Base-by-base conservation (phyloP, 2,113 vertebrate genomes). In the Neopipo cinnamomea region DNA sequence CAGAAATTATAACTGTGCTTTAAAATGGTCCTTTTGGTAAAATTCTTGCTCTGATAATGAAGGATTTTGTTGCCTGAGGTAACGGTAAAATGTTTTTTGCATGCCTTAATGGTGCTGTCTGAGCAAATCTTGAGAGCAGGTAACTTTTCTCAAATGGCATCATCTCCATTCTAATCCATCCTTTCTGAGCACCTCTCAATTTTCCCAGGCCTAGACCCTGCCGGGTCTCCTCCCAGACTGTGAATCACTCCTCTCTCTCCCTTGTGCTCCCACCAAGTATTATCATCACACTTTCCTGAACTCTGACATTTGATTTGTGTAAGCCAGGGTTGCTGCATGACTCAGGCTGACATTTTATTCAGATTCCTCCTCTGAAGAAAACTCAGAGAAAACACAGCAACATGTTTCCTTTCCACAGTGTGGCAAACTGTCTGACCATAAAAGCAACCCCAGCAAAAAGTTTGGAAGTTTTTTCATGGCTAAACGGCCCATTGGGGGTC, bases 231-330 rank as follows among this genome's bases (percentile, higher is more conserved):
- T 88, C 84, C 46, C 72, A 77, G 72, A 33, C 68, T 71, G 67
- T 63, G 90, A 95, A 88, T 93, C 79, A 66, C 39, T 77, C 88
- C 21, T 80, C 85, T 74, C 41, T 83, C n/a, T 90, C 76, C 79
- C 72, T 74, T 4, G 4, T 90, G 79, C 75, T 49, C 76, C 52
- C n/a, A 33, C 85, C 67, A 67, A 83, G 63, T 55, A 30, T 95
- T 90, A 74, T 63, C 61, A 46, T 78, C 66, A 28, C 5, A 18
- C 84, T 91, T 2, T 2, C 84, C 79, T 95, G 91, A 96, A 67
- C 89, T 56, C 58, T 95, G 94, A 73, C 83, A 91, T 90, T 85
- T 88, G 91, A 56, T 93, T 95, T 93, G 73, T 90, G 82, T 84
- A 31, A 84, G 61, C 46, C 53, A 14, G 37, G 9, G 18, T 63